Base-by-base conservation (phyloP, 2,888 invertebrate species). In the Ochropleura leucogaster region DNA sequence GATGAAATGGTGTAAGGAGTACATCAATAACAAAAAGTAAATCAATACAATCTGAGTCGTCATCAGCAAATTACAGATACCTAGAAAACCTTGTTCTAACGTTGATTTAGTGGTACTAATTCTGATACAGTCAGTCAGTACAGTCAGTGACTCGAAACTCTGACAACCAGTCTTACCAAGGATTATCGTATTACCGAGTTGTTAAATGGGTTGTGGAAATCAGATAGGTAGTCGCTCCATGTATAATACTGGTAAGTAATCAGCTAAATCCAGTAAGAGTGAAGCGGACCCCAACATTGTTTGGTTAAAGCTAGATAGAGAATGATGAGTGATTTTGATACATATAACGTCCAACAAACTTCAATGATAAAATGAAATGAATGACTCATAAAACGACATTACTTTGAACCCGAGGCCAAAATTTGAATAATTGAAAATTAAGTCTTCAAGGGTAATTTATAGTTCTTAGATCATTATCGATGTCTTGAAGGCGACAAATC, bases 401-500 rank as follows among this genome's bases (percentile, higher is more conserved):
- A 57, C 30, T 67, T 51, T 66, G 30, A 62, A 14, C 18, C 14
- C 44, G 55, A 79, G 51, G 73, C n/a, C 46, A 67, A 57, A 72
- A 63, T 67, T 42, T 51, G 0, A 40, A 47, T 53, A 57, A 74
- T 57, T n/a, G 1, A 57, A 67, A 72, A 67, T 49, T 18, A 72
- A 49, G 49, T 57, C 12, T 49, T 57, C 44, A 40, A 59, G 18
- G 59, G 7, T 49, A 40, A 59, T 65, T 65, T 64, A 65, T 30
- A 59, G 20, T 30, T 42, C 68, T 47, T 10, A 57, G 12, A 79
- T 80, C n/a, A 66, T 12, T 70, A 64, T 68, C 55, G 47, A 74
- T 3, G 51, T 63, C 49, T 74, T 57, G 49, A 71, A 77, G 42
- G 67, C 40, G 12, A 64, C 40, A n/a, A 44, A 10, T 71, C 40